Percentiles rank a stretch among this genome's conserved stretches.
Conservation (phyloP, 1,140 invertebrate species). For the Nasonia longicornis region DNA sequence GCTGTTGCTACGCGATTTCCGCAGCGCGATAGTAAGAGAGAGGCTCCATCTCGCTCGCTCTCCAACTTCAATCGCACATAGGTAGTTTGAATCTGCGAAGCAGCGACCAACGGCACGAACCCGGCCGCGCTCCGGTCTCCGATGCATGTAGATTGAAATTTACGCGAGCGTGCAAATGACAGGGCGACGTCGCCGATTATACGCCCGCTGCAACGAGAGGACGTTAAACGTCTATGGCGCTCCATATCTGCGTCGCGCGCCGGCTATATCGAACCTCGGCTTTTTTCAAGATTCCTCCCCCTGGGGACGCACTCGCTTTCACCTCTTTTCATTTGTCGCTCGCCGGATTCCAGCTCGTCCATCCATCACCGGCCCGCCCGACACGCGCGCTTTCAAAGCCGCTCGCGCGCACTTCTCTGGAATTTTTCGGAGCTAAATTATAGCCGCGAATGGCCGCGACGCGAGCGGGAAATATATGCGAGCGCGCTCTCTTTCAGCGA, state of each 20-base stretch:
- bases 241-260: not conserved
- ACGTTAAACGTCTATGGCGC: not conserved
- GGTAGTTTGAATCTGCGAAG: conserved; percentile 48
- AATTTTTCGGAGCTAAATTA: not conserved
- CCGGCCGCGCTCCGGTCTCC: conserved; percentile 35
- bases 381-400: not conserved
- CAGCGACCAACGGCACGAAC: conserved; percentile 39
- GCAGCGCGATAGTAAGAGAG: not conserved
- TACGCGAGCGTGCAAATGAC: conserved; percentile 49
- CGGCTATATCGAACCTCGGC: not conserved
- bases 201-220: not conserved
- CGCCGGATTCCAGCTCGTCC: not conserved
- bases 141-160: conserved; percentile 52
- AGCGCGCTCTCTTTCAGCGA: no score
- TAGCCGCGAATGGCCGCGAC: not conserved
- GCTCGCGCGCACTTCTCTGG: not conserved
- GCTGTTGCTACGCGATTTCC: not conserved
- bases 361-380: not conserved
- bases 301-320: not conserved
- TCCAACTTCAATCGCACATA: conserved; percentile 47
- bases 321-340: not conserved
- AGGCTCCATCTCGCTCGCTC: conserved; percentile 25
- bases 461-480: not conserved
- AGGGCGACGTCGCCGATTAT: not conserved
- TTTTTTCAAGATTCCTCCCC: conserved; percentile 9